Conservation (phyloP, 2,797 vertebrate species). For the Calcarius lapponicus region DNA sequence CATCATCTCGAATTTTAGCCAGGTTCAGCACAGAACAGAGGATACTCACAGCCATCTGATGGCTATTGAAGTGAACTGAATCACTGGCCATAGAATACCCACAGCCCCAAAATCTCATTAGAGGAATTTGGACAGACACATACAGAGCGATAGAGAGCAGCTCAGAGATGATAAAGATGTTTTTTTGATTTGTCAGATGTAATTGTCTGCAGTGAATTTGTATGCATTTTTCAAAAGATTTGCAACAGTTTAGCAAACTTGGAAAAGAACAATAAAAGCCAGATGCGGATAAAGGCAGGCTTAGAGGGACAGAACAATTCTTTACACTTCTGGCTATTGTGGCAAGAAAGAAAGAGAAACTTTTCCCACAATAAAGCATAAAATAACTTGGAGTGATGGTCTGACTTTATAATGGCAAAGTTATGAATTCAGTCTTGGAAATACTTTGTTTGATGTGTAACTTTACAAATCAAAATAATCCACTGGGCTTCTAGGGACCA, state of each 20-base stretch:
- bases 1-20: slow-evolving; percentile 20
- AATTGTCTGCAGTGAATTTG: slow-evolving; percentile 21
- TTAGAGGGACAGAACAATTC: background rate
- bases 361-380: background rate
- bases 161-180: background rate
- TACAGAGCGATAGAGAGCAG: background rate
- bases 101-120: slow-evolving; percentile 22
- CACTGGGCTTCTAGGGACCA: background rate
- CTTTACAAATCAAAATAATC: background rate
- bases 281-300: background rate
- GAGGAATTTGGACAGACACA: background rate
- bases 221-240: background rate
- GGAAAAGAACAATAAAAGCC: background rate
- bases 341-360: background rate
- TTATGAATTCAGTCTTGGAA: background rate
- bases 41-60: slow-evolving; percentile 24
- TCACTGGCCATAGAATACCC: background rate
- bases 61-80: slow-evolving; percentile 25
- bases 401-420: background rate
- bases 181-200: slow-evolving; percentile 15
- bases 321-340: background rate
- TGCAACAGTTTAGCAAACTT: background rate
- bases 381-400: background rate
- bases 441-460: background rate
- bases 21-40: slow-evolving; percentile 24